Evolutionary conservation across 2,113 vertebrate species (phyloP).

Genomic region (Astur gentilis): DNA sequence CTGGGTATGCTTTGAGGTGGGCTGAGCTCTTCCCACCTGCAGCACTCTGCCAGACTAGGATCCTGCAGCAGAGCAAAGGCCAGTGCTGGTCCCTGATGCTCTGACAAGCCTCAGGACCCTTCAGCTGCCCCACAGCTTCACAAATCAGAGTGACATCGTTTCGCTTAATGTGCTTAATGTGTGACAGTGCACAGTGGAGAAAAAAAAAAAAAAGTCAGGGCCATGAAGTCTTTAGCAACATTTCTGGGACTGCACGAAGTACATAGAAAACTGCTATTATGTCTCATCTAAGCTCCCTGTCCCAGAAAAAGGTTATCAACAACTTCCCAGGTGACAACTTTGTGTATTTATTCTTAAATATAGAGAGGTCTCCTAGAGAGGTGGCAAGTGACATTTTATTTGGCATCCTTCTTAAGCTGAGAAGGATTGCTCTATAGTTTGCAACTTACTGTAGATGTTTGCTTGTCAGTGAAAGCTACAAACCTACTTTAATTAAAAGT

Average conservation of each 20-base stretch:
- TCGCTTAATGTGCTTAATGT: background rate
- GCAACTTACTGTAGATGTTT: background rate
- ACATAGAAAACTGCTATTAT: background rate
- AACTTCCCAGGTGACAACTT: background rate
- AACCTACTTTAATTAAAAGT: slow-evolving; percentile 40
- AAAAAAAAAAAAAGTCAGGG: background rate
- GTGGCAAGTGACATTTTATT: slow-evolving; percentile 1
- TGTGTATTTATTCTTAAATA: slow-evolving; percentile 5
- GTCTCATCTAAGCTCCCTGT: background rate
- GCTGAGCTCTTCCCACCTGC: background rate
- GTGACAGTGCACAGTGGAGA: background rate
- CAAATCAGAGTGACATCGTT: background rate
- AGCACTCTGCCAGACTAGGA: background rate
- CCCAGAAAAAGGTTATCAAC: background rate
- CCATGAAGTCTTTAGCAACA: background rate
- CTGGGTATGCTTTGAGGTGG: background rate
- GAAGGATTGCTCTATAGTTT: background rate
- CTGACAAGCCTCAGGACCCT: background rate
- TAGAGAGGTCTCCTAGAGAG: background rate
- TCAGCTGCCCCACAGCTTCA: background rate
- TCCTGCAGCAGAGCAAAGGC: background rate
- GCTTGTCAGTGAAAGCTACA: slow-evolving; percentile 14
- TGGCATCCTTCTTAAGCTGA: slow-evolving; percentile 2
- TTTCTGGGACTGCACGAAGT: background rate
- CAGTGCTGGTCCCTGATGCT: fast-evolving